Conservation (phyloP, 2,113 vertebrate genomes). For the Pelecanoides urinatrix region DNA sequence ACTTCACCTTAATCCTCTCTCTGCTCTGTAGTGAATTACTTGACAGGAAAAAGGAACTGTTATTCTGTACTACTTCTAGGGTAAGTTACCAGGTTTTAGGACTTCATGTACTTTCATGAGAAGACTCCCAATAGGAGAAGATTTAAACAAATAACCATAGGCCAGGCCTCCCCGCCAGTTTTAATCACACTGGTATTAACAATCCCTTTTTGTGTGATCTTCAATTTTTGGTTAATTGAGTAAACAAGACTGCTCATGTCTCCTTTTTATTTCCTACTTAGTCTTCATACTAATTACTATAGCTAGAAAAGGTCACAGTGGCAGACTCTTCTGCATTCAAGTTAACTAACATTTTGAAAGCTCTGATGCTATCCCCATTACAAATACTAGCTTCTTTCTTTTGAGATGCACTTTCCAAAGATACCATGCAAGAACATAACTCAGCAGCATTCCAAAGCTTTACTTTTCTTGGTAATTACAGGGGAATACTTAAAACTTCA, state of each 20-base stretch:
- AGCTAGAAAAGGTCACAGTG: background rate
- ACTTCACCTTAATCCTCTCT: background rate
- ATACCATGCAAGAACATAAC: background rate
- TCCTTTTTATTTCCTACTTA: background rate
- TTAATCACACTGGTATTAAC: background rate
- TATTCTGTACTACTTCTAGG: background rate
- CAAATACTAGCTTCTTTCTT: background rate
- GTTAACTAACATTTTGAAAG: background rate
- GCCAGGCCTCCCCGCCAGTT: background rate
- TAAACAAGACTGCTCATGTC: background rate
- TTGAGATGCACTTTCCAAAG: background rate
- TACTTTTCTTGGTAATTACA: background rate
- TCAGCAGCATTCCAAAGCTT: background rate
- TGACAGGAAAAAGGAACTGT: background rate
- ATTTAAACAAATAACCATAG: background rate
- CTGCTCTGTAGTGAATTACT: background rate
- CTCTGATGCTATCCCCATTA: background rate
- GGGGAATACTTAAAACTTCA: background rate
- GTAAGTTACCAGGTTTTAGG: background rate
- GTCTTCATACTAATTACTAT: background rate
- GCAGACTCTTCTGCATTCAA: background rate
- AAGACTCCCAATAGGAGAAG: background rate
- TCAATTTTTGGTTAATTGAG: background rate
- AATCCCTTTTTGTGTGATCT: background rate
- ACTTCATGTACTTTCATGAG: background rate